These are phyloP conservation scores for Bombylius discolor DNA, from an alignment of 2,888 invertebrate species.

Conservation along the genomic window DNA sequence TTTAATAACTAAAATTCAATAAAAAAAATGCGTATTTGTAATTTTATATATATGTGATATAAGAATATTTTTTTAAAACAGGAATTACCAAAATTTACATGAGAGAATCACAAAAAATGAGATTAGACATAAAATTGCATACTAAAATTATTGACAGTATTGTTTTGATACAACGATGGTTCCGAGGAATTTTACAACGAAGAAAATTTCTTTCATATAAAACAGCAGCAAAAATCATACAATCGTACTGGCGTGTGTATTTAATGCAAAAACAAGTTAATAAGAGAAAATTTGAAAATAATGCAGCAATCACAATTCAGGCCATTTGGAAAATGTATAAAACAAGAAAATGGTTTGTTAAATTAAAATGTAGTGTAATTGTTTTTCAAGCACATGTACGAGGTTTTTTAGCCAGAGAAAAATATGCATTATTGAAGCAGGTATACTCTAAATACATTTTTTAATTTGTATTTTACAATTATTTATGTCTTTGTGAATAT, in stretches of 20 bases:
- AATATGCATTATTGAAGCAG: conserved; percentile 34
- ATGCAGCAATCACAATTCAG: conserved; percentile 58
- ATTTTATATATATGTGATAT: too few relatives aligned
- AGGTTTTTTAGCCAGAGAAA: conserved; percentile 49
- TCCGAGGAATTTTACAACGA: conserved; percentile 65
- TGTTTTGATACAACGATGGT: conserved; percentile 84
- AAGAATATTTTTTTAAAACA: conserved; percentile 24
- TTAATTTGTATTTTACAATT: too few relatives aligned
- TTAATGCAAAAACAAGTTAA: conserved; percentile 43
- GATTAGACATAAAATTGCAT: conserved; percentile 81
- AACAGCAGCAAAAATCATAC: conserved; percentile 62
- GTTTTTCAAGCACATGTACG: conserved; percentile 60
- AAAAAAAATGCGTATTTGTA: too few relatives aligned
- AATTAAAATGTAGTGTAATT: conserved; percentile 45
- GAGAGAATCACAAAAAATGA: conserved; percentile 85
- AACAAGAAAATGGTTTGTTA: conserved; percentile 52
- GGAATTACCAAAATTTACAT: conserved; percentile 83
- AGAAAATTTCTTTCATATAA: conserved; percentile 62
- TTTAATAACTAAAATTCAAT: too few relatives aligned
- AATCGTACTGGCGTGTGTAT: conserved; percentile 56
- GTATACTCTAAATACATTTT: conserved; percentile 4
- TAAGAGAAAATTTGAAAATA: conserved; percentile 41
- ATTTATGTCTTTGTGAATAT: neutral
- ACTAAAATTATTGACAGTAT: conserved; percentile 90
- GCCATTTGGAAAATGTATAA: conserved; percentile 61